Evolutionary conservation across 2,888 invertebrate species (phyloP).

Genomic region (Agrochola macilenta): DNA sequence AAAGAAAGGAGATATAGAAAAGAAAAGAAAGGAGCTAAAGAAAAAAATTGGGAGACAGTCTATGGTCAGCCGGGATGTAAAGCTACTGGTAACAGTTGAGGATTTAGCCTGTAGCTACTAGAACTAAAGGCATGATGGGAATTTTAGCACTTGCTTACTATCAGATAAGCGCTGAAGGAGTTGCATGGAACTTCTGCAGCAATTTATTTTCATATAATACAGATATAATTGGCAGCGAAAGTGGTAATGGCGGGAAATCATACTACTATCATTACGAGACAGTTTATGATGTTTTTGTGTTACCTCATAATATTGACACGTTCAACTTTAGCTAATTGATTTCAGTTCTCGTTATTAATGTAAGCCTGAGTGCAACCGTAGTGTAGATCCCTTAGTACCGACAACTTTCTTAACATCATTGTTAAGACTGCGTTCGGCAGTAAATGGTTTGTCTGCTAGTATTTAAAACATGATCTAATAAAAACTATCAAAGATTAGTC

Average conservation of each 20-base stretch:
- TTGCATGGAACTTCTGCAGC: slow-evolving; percentile 17
- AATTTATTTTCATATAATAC: not conserved
- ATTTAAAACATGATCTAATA: not conserved
- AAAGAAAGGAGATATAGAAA: not conserved
- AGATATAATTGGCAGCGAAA: slow-evolving; percentile 47
- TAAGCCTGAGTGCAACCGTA: not conserved
- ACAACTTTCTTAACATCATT: not conserved
- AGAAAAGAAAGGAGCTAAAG: not conserved
- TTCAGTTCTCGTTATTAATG: not conserved
- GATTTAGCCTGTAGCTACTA: not conserved
- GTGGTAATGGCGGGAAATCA: slow-evolving; percentile 37
- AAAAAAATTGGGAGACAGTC: not conserved
- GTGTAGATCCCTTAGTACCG: not conserved
- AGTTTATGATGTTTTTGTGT: slow-evolving; percentile 10
- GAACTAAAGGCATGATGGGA: not conserved
- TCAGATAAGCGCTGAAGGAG: no score
- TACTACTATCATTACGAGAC: slow-evolving; percentile 30
- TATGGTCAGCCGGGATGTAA: not conserved
- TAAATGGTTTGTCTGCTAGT: not conserved
- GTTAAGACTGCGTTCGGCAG: not conserved
- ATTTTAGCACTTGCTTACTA: no score
- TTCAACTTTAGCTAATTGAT: slow-evolving; percentile 10
- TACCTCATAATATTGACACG: not conserved
- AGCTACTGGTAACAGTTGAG: not conserved
- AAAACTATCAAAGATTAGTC: not conserved